Base-by-base conservation (phyloP, 2,888 invertebrate species). In the Mantis religiosa region DNA sequence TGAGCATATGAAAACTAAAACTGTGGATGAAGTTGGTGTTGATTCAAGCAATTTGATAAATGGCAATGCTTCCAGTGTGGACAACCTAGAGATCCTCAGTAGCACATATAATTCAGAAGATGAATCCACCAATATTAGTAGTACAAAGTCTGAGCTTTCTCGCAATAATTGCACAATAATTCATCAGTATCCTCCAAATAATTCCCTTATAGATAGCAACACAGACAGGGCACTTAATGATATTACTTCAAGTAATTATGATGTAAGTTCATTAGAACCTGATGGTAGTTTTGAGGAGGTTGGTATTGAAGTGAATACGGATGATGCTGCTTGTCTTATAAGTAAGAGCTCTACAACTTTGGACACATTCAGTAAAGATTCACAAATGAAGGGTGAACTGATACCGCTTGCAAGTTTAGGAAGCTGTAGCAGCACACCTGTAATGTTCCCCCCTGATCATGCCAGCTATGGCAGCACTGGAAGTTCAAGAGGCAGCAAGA, bases 31-130 rank as follows among this genome's bases (percentile, higher is more conserved):
- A 27, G n/a, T 82, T 34, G 82, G 87, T 15, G 82, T 82, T 12
- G 87, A 87, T 82, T 87, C 87, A 34, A 28, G 82, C 7, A 34
- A 82, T 28, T n/a, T 87, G 15, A 87, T 87, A 82, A 87, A 87
- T 82, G 87, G 41, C 12, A 85, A 41, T 85, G 41, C 85, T 30
- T 30, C 34, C 84, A 86, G 81, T 71, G 71, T 71, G 30, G 30
- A 25, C 30, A 8, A 34, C 82, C 6, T 87, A 7, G 34, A 34
- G 8, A 34, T 20, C 25, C 4, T 25, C 54, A 71, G 54, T 71
- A 71, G 54, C 54, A 71, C 54, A 20, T 71, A 20, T 25, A 71
- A 71, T 71, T 71, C 54, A 4, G 54, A 71, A 71, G 20, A 71
- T 6, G 54, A 71, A 3, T 20, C 25, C 54, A 71, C 54, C 25